A percentile compares a stretch with the other conserved stretches of the same genome.
phyloP scores from a whole-genome alignment of 2,113 vertebrate genomes.

The Nothocercus nigrocapillus region DNA sequence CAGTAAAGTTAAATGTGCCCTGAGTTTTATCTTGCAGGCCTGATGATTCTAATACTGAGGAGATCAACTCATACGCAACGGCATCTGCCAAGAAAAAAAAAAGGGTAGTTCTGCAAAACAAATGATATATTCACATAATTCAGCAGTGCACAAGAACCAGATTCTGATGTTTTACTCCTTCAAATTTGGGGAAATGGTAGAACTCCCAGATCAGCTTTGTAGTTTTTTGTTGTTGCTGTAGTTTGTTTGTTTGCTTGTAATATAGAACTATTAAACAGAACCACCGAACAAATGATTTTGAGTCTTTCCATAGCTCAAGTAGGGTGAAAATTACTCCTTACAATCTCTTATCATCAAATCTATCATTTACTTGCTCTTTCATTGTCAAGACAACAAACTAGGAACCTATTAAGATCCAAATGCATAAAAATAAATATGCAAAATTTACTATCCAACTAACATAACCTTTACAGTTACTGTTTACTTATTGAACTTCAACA shows the following conservation, averaged over 20 bases:
- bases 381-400: not conserved
- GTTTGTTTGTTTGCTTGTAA: not conserved
- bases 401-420: not conserved
- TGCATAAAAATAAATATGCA: not conserved
- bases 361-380: not conserved
- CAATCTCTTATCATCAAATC: not conserved
- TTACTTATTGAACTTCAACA: not conserved
- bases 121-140: not conserved
- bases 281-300: not conserved
- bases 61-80: not conserved
- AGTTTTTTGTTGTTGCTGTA: not conserved
- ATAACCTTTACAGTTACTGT: not conserved
- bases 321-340: not conserved
- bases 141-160: not conserved
- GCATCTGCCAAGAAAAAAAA: slow-evolving; percentile 27
- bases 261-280: not conserved
- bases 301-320: not conserved
- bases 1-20: not conserved
- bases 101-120: not conserved
- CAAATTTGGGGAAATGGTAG: not conserved
- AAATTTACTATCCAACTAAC: not conserved
- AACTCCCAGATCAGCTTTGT: not conserved
- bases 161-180: not conserved
- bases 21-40: not conserved
- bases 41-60: not conserved